Conservation (phyloP, 2,113 vertebrate species). For the Indri indri region DNA sequence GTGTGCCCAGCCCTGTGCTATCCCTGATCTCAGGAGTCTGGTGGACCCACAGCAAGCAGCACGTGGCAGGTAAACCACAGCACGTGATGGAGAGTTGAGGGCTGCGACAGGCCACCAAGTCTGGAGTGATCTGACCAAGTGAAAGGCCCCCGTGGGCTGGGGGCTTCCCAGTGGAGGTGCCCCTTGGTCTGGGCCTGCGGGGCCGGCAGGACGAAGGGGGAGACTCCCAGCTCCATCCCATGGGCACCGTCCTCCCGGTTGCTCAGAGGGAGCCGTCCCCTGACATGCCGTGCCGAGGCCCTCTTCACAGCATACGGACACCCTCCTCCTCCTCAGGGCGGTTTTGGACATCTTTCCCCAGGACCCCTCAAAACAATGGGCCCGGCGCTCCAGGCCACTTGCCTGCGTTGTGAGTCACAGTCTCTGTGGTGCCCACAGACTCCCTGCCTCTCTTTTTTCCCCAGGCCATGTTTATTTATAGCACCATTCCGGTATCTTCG, state of each 20-base stretch:
- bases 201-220: not conserved
- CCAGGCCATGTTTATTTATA: constrained; percentile 65
- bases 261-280: not conserved
- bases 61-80: not conserved
- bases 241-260: not conserved
- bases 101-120: not conserved
- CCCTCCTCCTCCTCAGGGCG: not conserved
- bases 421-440: not conserved
- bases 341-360: not conserved
- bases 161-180: not conserved
- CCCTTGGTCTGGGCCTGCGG: not conserved
- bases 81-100: accelerated
- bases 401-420: not conserved
- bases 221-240: not conserved
- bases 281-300: not conserved
- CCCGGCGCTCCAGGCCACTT: not conserved
- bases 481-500: constrained; percentile 22
- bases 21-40: not conserved
- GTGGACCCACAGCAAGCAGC: not conserved
- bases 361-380: not conserved
- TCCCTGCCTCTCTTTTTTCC: constrained; percentile 2
- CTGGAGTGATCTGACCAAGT: not conserved
- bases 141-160: not conserved
- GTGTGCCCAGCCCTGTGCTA: accelerated
- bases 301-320: accelerated